These are phyloP conservation scores for Ctenosaura bakeri DNA, from an alignment of 2,797 vertebrate genomes.

Conservation along the genomic window DNA sequence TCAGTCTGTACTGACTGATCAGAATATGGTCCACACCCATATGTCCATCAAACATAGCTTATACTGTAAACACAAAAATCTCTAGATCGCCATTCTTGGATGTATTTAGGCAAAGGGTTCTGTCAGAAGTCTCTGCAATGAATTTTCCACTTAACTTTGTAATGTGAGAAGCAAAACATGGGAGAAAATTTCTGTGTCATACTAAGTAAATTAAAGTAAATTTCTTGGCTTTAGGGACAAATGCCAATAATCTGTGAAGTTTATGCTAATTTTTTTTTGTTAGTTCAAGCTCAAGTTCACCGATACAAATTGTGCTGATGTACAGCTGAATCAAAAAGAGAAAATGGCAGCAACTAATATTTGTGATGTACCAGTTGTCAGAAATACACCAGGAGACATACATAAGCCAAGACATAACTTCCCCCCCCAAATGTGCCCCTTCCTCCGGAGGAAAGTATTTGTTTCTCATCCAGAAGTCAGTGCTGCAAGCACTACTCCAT, in stretches of 20 bases:
- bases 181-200: conserved; percentile 12
- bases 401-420: background rate
- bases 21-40: background rate
- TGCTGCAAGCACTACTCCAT: background rate
- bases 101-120: background rate
- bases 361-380: background rate
- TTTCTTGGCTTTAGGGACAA: background rate
- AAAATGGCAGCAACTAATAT: background rate
- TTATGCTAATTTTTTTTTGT: background rate
- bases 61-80: conserved; percentile 28
- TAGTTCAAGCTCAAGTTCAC: background rate
- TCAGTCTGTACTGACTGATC: background rate
- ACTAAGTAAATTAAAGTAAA: background rate
- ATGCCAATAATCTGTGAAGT: background rate
- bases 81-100: background rate
- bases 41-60: background rate
- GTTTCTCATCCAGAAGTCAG: background rate
- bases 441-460: background rate
- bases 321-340: background rate
- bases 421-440: background rate
- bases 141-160: conserved; percentile 28
- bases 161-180: conserved; percentile 40
- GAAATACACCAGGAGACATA: background rate
- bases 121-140: background rate
- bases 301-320: background rate